Conservation (phyloP, 2,888 invertebrate species). For the Parapristionchus giblindavisi region DNA sequence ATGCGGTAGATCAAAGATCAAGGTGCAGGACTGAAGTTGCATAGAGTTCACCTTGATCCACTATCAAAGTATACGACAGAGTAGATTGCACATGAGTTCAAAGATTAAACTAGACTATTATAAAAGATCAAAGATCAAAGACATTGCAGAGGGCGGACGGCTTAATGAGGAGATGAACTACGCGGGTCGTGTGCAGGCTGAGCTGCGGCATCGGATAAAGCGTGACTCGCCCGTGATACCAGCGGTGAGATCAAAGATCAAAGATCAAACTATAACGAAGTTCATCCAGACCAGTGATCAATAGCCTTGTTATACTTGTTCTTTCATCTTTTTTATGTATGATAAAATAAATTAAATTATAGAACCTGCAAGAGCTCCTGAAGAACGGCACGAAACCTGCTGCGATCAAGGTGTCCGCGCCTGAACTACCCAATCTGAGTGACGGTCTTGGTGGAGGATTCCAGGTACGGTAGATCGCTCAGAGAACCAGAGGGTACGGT, state of each 20-base stretch:
- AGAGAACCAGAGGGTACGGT: too few species aligned
- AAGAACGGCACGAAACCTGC: constrained; percentile 33
- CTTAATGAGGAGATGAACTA: constrained; percentile 65
- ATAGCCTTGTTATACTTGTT: neutral
- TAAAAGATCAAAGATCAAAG: too few species aligned
- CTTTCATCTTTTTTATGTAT: too few species aligned
- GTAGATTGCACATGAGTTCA: too few species aligned
- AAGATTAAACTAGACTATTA: too few species aligned
- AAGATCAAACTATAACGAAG: neutral
- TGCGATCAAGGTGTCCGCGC: constrained; percentile 7
- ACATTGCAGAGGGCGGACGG: constrained; percentile 65
- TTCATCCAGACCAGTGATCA: neutral
- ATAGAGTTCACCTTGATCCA: too few species aligned
- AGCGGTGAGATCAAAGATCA: neutral
- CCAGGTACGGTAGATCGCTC: constrained; percentile 61
- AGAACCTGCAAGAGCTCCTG: neutral
- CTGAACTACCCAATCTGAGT: constrained; percentile 61
- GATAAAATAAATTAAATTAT: too few species aligned
- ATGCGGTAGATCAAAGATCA: too few species aligned
- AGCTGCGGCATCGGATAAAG: neutral
- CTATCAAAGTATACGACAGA: too few species aligned
- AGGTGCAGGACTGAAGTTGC: too few species aligned
- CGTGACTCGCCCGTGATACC: neutral
- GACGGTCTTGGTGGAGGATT: constrained; percentile 68
- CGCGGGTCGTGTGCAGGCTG: constrained; percentile 22